Evolutionary conservation across 35 echinoderm and acorn worm species (phyloP), one percentile per base, ranked within the genome.

Genomic region (Lytechinus pictus): DNA sequence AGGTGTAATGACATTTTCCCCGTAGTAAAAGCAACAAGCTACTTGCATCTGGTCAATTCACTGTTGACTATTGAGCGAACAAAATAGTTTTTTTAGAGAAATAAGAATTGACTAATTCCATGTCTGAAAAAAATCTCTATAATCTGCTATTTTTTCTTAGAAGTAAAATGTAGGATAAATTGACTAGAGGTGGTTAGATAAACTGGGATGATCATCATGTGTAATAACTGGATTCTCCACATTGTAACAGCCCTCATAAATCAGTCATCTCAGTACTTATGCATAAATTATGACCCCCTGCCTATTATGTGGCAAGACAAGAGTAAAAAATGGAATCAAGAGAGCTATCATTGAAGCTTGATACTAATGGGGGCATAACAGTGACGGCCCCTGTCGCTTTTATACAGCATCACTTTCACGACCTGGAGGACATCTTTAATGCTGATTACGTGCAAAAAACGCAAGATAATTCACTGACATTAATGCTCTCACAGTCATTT

Each of bases 391-490:
- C 66, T 79, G 7, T 6, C 21, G 66, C 66, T 24, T 79, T 79
- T 79, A 24, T 79, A 24, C 16, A 79, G 66, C 66, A 14, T 79
- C 66, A 79, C 19, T 27, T 79, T 4, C 12, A 4, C 21, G 66
- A 79, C 66, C 66, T 24, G 4, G 66, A 79, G 66, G 66, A 79
- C 66, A 79, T 79, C 6, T 79, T 24, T 79, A 79, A 79, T 79
- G 66, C 66, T 79, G 66, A 79, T 79, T 79, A 79, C 66, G 66
- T 79, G 66, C 66, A 79, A 79, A 79, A 79, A 79, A 79, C 66
- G 66, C 66, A 79, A n/a, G 66, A 79, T 79, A 79, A 79, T 79
- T 14, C 66, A n/a, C 66, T 79, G 66, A 79, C 66, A 79, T 79
- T 79, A 79, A 79, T 79, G 7, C 66, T 79, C 66, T 79, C 66